phyloP scores from a whole-genome alignment of 1,140 invertebrate genomes.

The Harlomillsia oculata region DNA sequence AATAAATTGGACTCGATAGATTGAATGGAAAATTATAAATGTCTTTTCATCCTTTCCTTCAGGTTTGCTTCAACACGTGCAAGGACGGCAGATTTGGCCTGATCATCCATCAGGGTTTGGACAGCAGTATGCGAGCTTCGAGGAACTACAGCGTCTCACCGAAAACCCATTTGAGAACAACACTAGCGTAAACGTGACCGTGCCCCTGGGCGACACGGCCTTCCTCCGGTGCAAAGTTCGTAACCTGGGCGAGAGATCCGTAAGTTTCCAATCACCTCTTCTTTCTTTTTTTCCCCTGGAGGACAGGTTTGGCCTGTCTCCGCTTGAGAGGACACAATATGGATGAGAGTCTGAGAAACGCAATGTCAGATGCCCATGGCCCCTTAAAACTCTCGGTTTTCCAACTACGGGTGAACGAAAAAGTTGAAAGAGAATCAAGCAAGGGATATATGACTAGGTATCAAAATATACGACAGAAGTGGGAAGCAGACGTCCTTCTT shows the following conservation, averaged over 20 bases:
- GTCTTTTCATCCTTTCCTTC: neutral
- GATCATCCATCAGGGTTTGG: slow-evolving; percentile 41
- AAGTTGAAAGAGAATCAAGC: too few relatives aligned
- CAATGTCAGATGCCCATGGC: too few relatives aligned
- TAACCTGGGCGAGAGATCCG: slow-evolving; percentile 46
- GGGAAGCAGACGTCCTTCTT: too few relatives aligned
- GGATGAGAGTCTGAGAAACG: too few relatives aligned
- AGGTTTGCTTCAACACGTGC: slow-evolving; percentile 21
- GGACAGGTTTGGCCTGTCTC: neutral
- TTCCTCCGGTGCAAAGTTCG: slow-evolving; percentile 45
- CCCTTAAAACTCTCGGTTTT: too few relatives aligned
- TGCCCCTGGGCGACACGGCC: slow-evolving; percentile 43
- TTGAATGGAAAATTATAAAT: too few relatives aligned
- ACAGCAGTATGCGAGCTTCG: slow-evolving; percentile 53
- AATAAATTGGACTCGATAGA: too few relatives aligned
- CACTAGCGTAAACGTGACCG: slow-evolving; percentile 42
- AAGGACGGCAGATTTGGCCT: slow-evolving; percentile 26
- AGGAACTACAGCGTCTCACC: slow-evolving; percentile 38
- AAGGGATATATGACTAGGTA: too few relatives aligned
- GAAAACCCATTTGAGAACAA: slow-evolving; percentile 40
- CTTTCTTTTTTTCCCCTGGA: neutral
- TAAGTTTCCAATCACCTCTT: slow-evolving; percentile 35
- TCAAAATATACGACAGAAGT: too few relatives aligned
- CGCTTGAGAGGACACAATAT: too few relatives aligned
- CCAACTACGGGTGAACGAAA: too few relatives aligned